phyloP scores from a whole-genome alignment of 2,797 vertebrate species.

The Manis javanica region DNA sequence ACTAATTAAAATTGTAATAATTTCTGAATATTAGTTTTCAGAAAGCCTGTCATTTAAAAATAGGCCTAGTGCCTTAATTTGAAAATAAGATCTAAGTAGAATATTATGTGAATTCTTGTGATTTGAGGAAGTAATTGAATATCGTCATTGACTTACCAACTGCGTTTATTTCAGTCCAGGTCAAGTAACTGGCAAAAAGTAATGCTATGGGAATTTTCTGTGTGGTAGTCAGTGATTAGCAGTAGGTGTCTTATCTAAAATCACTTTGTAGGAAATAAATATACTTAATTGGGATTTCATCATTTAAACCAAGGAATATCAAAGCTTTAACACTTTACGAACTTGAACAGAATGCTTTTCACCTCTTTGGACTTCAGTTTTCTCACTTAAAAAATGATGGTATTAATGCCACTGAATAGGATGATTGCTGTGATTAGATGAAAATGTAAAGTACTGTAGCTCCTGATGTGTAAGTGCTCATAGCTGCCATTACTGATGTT shows the following conservation, averaged over 20 bases:
- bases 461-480: background rate
- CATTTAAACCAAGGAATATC: background rate
- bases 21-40: constrained; percentile 56
- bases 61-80: constrained; percentile 17
- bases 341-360: background rate
- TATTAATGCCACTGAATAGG: background rate
- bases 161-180: background rate
- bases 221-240: background rate
- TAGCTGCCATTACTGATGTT: background rate
- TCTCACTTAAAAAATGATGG: constrained; percentile 24
- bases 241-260: background rate
- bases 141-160: background rate
- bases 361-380: background rate
- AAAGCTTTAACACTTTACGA: background rate
- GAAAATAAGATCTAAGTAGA: constrained; percentile 36
- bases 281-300: background rate
- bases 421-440: background rate
- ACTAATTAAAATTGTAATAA: constrained; percentile 23
- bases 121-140: constrained; percentile 22
- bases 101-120: background rate
- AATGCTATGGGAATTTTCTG: background rate
- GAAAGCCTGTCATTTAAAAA: constrained; percentile 37
- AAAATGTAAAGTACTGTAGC: background rate
- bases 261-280: background rate
- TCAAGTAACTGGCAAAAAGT: constrained; percentile 4